phyloP scores from a whole-genome alignment of 2,888 invertebrate genomes.

The Drosophila sordidula region DNA sequence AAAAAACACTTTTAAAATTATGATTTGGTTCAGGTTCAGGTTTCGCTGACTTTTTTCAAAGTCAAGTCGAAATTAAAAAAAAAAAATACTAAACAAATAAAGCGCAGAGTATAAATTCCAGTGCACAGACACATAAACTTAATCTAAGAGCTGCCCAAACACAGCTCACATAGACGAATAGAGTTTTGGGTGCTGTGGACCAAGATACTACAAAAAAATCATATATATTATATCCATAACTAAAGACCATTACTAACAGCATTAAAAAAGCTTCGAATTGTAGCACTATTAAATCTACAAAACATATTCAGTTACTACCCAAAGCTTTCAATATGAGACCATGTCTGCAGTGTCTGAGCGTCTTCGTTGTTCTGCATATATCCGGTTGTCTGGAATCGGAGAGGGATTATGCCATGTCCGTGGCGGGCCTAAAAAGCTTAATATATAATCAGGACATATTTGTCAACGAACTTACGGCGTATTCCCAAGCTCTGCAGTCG shows the following conservation, averaged over 20 bases:
- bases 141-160: not conserved
- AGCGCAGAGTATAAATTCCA: too few relatives aligned
- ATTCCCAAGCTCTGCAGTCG: constrained; percentile 3
- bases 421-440: constrained; percentile 14
- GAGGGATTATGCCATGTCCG: constrained; percentile 25
- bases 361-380: constrained; percentile 1
- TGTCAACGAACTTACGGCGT: constrained; percentile 25
- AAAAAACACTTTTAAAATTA: too few relatives aligned
- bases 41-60: too few relatives aligned
- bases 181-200: not conserved
- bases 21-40: too few relatives aligned
- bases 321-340: constrained; percentile 20
- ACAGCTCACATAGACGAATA: not conserved
- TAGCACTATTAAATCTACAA: not conserved
- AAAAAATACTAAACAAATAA: too few relatives aligned
- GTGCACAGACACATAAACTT: too few relatives aligned
- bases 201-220: not conserved
- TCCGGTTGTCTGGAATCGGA: not conserved
- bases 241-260: not conserved
- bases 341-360: not conserved
- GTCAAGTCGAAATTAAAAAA: too few relatives aligned
- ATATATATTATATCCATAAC: not conserved
- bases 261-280: not conserved
- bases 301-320: not conserved
- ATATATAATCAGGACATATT: constrained; percentile 20